Evolutionary conservation across 2,888 invertebrate genomes (phyloP).

Genomic region (Trachelus iudaicus): DNA sequence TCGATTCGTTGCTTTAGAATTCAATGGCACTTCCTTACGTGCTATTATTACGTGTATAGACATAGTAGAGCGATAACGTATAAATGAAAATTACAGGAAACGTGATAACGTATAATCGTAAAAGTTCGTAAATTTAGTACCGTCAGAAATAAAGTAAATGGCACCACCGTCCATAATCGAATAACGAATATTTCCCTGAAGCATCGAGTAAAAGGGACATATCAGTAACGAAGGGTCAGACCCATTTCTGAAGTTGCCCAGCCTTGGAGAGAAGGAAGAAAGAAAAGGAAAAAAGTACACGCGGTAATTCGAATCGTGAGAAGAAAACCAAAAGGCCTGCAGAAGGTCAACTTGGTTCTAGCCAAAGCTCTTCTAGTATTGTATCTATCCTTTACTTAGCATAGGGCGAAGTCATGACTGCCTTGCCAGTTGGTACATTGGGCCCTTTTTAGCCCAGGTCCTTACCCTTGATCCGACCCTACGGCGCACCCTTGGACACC

Average conservation of each 20-base stretch:
- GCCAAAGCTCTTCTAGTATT: neutral
- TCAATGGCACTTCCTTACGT: neutral
- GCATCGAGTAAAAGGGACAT: neutral
- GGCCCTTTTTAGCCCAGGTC: neutral
- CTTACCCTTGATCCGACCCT: conserved; percentile 4
- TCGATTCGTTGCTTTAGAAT: neutral
- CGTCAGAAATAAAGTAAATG: neutral
- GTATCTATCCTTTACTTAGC: neutral
- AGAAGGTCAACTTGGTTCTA: neutral
- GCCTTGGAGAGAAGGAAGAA: neutral
- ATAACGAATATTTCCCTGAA: neutral
- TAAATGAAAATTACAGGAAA: neutral
- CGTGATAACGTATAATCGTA: neutral
- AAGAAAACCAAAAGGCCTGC: neutral
- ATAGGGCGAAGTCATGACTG: neutral
- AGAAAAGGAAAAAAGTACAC: neutral
- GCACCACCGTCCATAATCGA: neutral
- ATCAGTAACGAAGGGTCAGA: neutral
- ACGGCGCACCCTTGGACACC: neutral
- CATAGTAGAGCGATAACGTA: neutral
- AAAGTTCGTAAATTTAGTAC: neutral
- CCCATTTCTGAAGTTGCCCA: neutral
- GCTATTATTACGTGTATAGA: neutral
- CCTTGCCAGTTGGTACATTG: neutral
- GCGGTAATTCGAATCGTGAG: neutral